Evolutionary conservation across 2,113 vertebrate species (phyloP).

Genomic region (Salvelinus fontinalis): DNA sequence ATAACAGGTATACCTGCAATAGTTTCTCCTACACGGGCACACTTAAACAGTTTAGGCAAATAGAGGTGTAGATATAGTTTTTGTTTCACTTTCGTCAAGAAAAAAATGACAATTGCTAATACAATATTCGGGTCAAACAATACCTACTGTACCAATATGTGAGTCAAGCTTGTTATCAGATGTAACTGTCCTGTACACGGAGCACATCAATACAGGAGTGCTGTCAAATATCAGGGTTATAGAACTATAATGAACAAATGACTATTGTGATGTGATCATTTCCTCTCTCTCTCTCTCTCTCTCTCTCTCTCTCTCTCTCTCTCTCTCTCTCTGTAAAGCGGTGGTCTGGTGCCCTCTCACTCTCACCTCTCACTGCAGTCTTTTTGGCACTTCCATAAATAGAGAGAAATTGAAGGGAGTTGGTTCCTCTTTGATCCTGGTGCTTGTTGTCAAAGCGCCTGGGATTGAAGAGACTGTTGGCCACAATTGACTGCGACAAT

Average conservation of each 20-base stretch:
- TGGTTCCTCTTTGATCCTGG: slow-evolving; percentile 91
- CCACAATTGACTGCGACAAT: slow-evolving; percentile 99
- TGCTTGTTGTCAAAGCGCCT: slow-evolving; percentile 95
- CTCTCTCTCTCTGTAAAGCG: slow-evolving; percentile 49
- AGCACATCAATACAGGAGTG: too few species aligned
- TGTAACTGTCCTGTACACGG: too few species aligned
- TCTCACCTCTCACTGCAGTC: slow-evolving; percentile 80
- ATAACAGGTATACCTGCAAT: neutral
- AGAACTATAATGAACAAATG: slow-evolving; percentile 62
- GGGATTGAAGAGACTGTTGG: slow-evolving; percentile 97
- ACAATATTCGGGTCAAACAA: too few species aligned
- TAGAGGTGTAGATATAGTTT: too few species aligned
- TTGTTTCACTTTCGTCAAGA: too few species aligned
- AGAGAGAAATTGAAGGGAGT: slow-evolving; percentile 82
- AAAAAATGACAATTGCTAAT: too few species aligned
- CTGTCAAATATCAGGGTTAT: slow-evolving; percentile 15
- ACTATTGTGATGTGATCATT: slow-evolving; percentile 73
- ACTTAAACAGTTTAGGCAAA: too few species aligned
- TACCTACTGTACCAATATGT: too few species aligned
- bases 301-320: slow-evolving; percentile 19
- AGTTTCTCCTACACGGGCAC: neutral
- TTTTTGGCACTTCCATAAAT: slow-evolving; percentile 83
- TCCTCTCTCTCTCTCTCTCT: slow-evolving; percentile 18
- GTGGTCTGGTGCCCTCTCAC: slow-evolving; percentile 44
- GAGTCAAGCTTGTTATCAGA: too few species aligned